These are phyloP conservation scores for Pantherophis vulpinus DNA, from an alignment of 2,797 vertebrate species.

Conservation along the genomic window DNA sequence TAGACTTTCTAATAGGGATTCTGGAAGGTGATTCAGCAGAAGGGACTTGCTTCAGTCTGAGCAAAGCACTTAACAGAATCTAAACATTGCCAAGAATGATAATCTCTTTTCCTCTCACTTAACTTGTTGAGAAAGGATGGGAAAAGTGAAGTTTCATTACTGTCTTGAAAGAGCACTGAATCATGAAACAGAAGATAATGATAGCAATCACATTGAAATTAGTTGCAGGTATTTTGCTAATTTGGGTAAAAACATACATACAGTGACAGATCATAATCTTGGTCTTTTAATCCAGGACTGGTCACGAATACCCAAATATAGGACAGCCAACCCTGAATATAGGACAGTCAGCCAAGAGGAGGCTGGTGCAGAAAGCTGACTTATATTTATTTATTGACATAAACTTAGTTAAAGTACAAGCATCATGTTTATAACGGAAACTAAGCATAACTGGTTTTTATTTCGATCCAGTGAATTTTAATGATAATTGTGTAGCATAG, in stretches of 20 bases:
- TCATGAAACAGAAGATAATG: not conserved
- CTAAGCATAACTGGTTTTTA: not conserved
- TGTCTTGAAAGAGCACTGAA: not conserved
- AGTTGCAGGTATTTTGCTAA: not conserved
- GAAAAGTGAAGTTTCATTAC: not conserved
- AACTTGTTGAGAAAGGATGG: not conserved
- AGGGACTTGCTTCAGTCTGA: not conserved
- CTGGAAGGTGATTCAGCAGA: not conserved
- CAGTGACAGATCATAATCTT: not conserved
- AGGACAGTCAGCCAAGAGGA: not conserved
- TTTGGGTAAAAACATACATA: not conserved
- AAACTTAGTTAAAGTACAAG: not conserved
- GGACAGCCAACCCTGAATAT: not conserved
- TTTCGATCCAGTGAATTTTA: not conserved
- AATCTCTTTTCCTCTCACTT: not conserved
- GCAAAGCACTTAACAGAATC: not conserved
- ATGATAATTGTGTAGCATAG: not conserved
- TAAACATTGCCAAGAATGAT: not conserved
- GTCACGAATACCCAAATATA: not conserved
- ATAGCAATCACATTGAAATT: not conserved
- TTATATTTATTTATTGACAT: not conserved
- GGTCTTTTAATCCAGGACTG: not conserved
- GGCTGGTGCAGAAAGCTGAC: not conserved
- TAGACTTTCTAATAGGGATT: not conserved
- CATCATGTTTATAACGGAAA: not conserved